phyloP scores from a whole-genome alignment of 92 coral and sea anemone genomes.

The Paramuricea clavata region DNA sequence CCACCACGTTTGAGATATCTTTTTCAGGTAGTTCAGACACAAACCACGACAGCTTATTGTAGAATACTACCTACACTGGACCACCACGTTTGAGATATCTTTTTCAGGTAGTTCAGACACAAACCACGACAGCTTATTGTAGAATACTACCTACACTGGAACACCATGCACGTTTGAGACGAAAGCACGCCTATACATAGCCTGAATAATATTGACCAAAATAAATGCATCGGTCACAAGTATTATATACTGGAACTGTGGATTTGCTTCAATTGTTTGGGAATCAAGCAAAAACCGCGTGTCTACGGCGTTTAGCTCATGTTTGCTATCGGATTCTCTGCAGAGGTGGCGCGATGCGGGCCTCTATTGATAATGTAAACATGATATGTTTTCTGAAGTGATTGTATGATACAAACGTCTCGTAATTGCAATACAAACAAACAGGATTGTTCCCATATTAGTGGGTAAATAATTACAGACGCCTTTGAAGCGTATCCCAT shows the following conservation, averaged over 20 bases:
- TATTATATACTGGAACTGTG: no score
- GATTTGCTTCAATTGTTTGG: background rate
- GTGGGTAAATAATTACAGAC: conserved; percentile 9
- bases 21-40: no score
- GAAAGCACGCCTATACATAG: no score
- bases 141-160: no score
- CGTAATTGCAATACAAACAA: conserved; percentile 47
- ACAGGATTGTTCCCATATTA: conserved; percentile 35
- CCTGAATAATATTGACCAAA: background rate
- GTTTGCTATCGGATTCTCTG: background rate
- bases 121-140: no score
- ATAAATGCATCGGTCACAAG: background rate
- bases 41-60: no score
- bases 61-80: no score
- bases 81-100: no score
- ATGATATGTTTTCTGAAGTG: conserved; percentile 3
- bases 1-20: no score
- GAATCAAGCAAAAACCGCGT: background rate
- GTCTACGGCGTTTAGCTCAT: background rate
- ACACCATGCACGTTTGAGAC: no score
- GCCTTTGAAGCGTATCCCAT: background rate
- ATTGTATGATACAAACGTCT: conserved; percentile 22
- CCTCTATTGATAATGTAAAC: background rate
- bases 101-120: no score
- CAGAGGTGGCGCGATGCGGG: background rate